These are phyloP conservation scores for Triplophysa rosa DNA, from an alignment of 2,113 vertebrate species.

Conservation along the genomic window DNA sequence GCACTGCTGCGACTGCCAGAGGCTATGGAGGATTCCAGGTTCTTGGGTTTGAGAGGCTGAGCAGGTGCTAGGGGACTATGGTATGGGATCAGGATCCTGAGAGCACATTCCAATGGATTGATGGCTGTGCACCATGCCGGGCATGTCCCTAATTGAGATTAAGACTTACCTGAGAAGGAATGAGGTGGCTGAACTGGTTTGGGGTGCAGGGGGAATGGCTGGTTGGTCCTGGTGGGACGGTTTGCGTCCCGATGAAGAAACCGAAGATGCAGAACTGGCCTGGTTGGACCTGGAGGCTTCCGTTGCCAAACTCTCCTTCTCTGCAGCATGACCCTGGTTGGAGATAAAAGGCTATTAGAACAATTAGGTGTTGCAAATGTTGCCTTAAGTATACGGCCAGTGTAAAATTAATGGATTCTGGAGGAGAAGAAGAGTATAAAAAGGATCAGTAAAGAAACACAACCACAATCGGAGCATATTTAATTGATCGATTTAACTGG, in stretches of 20 bases:
- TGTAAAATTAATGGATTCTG: too few species aligned
- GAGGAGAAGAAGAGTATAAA: too few species aligned
- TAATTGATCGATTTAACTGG: background rate
- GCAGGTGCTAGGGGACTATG: background rate
- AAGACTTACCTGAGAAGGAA: conserved; percentile 52
- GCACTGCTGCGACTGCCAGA: conserved; percentile 9
- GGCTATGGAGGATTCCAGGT: conserved; percentile 11
- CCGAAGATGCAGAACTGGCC: background rate
- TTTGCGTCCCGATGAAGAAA: conserved; percentile 9
- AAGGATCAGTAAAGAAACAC: background rate
- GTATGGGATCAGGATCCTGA: background rate
- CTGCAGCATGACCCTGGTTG: conserved; percentile 6
- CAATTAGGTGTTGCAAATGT: background rate
- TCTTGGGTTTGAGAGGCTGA: background rate
- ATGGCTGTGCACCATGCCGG: background rate
- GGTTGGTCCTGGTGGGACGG: conserved; percentile 2
- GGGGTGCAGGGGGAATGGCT: conserved; percentile 12
- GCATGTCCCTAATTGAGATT: background rate
- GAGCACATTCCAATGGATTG: background rate
- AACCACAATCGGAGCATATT: background rate
- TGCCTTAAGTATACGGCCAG: too few species aligned
- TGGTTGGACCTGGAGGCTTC: background rate
- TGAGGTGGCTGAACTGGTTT: conserved; percentile 42
- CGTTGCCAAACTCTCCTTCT: background rate
- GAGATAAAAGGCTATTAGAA: background rate